Percentiles rank a stretch among this genome's conserved stretches.
phyloP scores from a whole-genome alignment of 2,888 invertebrate species.

The Poecilobothrus nobilitatus region DNA sequence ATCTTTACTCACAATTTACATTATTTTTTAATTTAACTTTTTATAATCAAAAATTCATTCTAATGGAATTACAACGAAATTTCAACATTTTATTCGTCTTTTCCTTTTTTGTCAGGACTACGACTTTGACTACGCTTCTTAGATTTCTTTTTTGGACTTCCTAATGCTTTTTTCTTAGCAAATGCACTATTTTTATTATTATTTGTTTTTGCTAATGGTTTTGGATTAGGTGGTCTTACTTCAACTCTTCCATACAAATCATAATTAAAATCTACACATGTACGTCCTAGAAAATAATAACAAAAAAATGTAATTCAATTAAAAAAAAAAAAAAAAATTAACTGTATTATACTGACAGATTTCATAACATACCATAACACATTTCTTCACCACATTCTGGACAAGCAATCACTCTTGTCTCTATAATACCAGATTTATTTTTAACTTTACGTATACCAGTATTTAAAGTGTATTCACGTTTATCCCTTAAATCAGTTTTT shows the following conservation, averaged over 20 bases:
- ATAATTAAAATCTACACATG: constrained; percentile 42
- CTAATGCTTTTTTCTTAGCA: constrained; percentile 28
- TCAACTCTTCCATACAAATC: constrained; percentile 41
- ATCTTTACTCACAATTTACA: too few relatives aligned
- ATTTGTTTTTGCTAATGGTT: constrained; percentile 28
- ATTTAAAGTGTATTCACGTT: constrained; percentile 56
- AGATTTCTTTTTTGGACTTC: not conserved
- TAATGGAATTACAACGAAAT: too few relatives aligned
- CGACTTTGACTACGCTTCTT: constrained; percentile 6
- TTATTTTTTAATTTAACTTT: too few relatives aligned
- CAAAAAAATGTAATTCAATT: constrained; percentile 15
- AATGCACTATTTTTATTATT: constrained; percentile 28
- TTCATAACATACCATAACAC: constrained; percentile 62
- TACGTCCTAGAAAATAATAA: constrained; percentile 29
- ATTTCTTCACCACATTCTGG: constrained; percentile 78
- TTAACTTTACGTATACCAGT: constrained; percentile 66
- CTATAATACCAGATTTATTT: constrained; percentile 73
- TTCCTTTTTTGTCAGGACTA: constrained; percentile 9
- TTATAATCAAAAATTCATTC: too few relatives aligned
- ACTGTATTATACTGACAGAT: constrained; percentile 23
- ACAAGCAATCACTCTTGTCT: constrained; percentile 66
- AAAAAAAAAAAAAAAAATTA: constrained; percentile 17
- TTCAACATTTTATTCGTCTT: constrained; percentile 5
- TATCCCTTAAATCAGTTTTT: constrained; percentile 63
- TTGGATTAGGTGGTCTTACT: constrained; percentile 36